These are phyloP conservation scores for Bubalus kerabau DNA, from an alignment of 2,113 vertebrate species.

Conservation along the genomic window DNA sequence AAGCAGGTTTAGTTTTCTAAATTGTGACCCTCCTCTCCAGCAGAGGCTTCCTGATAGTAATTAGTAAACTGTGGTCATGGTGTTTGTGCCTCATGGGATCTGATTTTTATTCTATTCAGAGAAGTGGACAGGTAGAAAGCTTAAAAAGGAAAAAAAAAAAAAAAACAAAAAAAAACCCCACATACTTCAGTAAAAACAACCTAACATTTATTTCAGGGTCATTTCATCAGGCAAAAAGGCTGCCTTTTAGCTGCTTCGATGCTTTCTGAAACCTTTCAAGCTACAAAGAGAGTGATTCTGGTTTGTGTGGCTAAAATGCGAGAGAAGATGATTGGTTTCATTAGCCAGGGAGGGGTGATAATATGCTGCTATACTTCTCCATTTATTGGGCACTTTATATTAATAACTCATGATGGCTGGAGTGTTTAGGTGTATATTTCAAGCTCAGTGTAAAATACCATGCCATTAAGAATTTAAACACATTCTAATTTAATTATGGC, in stretches of 20 bases:
- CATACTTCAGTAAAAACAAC: constrained; percentile 38
- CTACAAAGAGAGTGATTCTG: constrained; percentile 45
- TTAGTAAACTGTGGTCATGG: not conserved
- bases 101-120: not conserved
- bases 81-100: not conserved
- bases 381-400: constrained; percentile 68
- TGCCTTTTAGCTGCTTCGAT: constrained; percentile 11
- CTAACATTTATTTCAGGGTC: constrained; percentile 32
- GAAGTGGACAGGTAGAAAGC: not conserved
- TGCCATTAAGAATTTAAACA: constrained; percentile 74
- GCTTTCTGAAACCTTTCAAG: constrained; percentile 61
- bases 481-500: constrained; percentile 75
- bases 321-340: constrained; percentile 64
- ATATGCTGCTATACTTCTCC: constrained; percentile 52
- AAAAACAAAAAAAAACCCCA: not conserved
- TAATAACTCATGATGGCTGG: constrained; percentile 71
- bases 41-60: not conserved
- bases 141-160: not conserved
- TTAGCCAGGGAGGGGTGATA: constrained; percentile 69
- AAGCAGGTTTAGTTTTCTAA: not conserved
- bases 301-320: constrained; percentile 51
- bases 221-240: constrained; percentile 33
- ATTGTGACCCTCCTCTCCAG: not conserved
- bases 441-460: constrained; percentile 67
- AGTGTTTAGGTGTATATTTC: constrained; percentile 73